Conservation (phyloP, 2,888 invertebrate species). For the Euplagia quadripunctaria region DNA sequence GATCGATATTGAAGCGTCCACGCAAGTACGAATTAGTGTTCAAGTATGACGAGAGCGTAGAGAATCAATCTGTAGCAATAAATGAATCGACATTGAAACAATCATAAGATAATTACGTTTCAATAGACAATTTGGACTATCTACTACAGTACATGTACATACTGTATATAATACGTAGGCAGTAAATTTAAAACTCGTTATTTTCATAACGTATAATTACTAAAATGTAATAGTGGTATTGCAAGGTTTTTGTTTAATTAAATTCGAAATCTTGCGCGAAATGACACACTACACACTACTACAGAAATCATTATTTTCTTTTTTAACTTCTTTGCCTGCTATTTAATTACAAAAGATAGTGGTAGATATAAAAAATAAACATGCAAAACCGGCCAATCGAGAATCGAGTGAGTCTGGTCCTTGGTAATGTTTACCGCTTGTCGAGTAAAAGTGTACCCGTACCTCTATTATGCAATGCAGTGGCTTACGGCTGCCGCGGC, state of each 20-base stretch:
- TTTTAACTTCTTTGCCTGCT: no score
- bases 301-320: no score
- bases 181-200: neutral
- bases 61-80: conserved; percentile 55
- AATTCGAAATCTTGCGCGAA: no score
- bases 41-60: conserved; percentile 54
- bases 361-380: neutral
- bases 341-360: no score
- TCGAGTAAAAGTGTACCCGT: conserved; percentile 50
- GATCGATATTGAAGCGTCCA: conserved; percentile 30
- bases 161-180: neutral
- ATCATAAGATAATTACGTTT: conserved; percentile 49
- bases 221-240: neutral
- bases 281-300: no score
- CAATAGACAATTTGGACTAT: conserved; percentile 45
- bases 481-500: conserved; percentile 54
- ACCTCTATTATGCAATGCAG: conserved; percentile 67
- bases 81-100: conserved; percentile 59
- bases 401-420: conserved; percentile 35
- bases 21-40: conserved; percentile 35
- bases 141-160: neutral
- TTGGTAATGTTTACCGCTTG: conserved; percentile 38
- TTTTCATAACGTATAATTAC: neutral
- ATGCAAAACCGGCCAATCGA: conserved; percentile 15
- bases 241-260: neutral